Base-by-base conservation (phyloP, 2,888 invertebrate species). In the Cryptus armator region DNA sequence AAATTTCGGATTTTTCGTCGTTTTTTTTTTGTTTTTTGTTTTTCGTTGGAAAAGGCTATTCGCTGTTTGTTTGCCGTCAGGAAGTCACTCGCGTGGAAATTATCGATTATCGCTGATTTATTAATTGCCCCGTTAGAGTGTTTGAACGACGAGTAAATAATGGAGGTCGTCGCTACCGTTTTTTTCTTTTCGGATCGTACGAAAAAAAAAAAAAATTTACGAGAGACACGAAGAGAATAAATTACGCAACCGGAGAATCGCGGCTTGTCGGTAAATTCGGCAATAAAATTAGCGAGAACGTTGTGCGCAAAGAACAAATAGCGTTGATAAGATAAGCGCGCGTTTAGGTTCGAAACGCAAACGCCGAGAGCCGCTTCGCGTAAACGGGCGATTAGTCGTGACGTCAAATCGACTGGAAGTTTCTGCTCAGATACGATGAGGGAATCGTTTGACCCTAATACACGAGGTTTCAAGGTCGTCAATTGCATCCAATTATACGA, bases 401-500 rank as follows among this genome's bases (percentile, higher is more conserved):
- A 80, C 84, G 84, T 81, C 80, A 72, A 80, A 77, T 77, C 62
- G 77, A 77, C 75, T 84, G 84, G 80, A 80, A 84, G 71, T 53
- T 84, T 84, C 48, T 51, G 79, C 71, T 24, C 43, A 81, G 76
- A 81, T 72, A 67, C 24, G 43, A 59, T 51, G 72, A 51, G 16
- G 66, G 24, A 72, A 70, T 53, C 86, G 86, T 86, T 90, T 90
- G 89, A 87, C 88, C 88, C 86, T 88, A 86, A 88, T 88, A 85
- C 78, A 75, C 82, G 86, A 78, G 81, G 74, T 86, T 85, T 79
- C 88, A 90, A 88, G 88, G 87, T 87, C 86, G 86, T 78, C 87
- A 88, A 88, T 89, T 88, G 88, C 77, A 86, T 80, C 86, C 87
- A 86, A 89, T 89, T 87, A 84, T 62, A 81, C 29, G 74, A 62